Base-by-base conservation (phyloP, 2,113 vertebrate genomes). In the Pundamilia nyererei region DNA sequence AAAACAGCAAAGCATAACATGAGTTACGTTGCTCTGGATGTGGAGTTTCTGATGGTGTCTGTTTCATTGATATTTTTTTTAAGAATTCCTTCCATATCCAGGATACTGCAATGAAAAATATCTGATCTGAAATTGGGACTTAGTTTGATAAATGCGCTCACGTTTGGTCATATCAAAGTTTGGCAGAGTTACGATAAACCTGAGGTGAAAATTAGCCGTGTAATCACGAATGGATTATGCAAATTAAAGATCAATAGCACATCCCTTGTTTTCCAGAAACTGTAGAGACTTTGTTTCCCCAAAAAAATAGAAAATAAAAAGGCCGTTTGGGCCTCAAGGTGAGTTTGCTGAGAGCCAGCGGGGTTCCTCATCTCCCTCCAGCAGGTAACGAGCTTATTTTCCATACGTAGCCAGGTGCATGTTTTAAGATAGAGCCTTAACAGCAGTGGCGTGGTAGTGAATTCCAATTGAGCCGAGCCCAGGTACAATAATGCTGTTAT, bases 381-480 rank as follows among this genome's bases (percentile, higher is more conserved):
- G 94, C 89, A 70, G 90, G 82, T 94, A 94, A 94, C 92, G 60
- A 93, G 93, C 91, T 93, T 94, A 91, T 89, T 90, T 94, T 92
- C 94, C 88, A 84, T 91, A 93, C 85, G 82, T 95, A 91, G 92
- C 93, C 96, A 97, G 95, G 95, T 97, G 96, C 92, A 90, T 93
- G 94, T 95, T 96, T 97, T 95, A 96, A 96, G 96, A 97, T 96
- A 97, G 95, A 92, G 93, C 58, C 87, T 88, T 91, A 91, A 94
- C 93, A 91, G 91, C 87, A 33, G 72, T 87, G 91, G 86, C 56
- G 79, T 91, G 91, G 89, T 33, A 77, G 45, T 87, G 92, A 93
- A 93, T 95, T 94, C 89, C 94, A 95, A 95, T 89, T 56, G 94
- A 94, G 90, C 58, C 53, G 9, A 91, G 85, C 91, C 80, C 90